These are phyloP conservation scores for Rhynchophorus ferrugineus DNA, from an alignment of 1,140 invertebrate species.

Conservation along the genomic window DNA sequence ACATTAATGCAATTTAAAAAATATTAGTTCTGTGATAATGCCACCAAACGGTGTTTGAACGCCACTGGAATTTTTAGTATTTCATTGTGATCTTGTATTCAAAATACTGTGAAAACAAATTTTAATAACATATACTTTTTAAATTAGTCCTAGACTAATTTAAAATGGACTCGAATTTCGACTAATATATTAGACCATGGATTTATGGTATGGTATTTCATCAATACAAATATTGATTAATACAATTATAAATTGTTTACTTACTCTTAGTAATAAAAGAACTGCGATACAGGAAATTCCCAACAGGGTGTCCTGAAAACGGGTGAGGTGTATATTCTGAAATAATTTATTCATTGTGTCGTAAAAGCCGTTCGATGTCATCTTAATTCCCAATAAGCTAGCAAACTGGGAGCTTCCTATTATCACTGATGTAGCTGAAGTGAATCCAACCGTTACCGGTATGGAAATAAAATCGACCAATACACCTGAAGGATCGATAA, in stretches of 20 bases:
- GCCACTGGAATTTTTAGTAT: conserved; percentile 89
- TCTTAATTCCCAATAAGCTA: conserved; percentile 68
- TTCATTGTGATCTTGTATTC: too few relatives aligned
- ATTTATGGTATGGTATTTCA: too few relatives aligned
- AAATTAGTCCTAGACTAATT: too few relatives aligned
- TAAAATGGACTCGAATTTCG: conserved; percentile 72
- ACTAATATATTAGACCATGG: too few relatives aligned
- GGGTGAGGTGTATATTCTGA: conserved; percentile 53
- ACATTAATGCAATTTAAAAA: too few relatives aligned
- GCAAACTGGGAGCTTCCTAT: conserved; percentile 86
- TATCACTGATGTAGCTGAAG: conserved; percentile 86
- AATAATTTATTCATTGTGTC: conserved; percentile 59
- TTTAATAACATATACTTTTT: too few relatives aligned
- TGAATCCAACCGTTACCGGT: conserved; percentile 89
- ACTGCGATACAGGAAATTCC: conserved; percentile 62
- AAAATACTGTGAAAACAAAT: too few relatives aligned
- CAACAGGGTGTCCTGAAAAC: conserved; percentile 57
- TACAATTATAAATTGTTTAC: conserved; percentile 25
- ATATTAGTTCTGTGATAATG: conserved; percentile 66
- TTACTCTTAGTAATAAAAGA: conserved; percentile 63
- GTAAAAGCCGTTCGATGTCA: conserved; percentile 63
- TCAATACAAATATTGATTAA: too few relatives aligned
- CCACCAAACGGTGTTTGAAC: conserved; percentile 84
- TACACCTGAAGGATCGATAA: conserved; percentile 59
- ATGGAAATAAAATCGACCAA: conserved; percentile 91